A percentile compares a stretch with the other conserved stretches of the same genome.
These are phyloP conservation scores for Heliconius hewitsoni DNA, from an alignment of 1,140 invertebrate species.

Conservation along the genomic window DNA sequence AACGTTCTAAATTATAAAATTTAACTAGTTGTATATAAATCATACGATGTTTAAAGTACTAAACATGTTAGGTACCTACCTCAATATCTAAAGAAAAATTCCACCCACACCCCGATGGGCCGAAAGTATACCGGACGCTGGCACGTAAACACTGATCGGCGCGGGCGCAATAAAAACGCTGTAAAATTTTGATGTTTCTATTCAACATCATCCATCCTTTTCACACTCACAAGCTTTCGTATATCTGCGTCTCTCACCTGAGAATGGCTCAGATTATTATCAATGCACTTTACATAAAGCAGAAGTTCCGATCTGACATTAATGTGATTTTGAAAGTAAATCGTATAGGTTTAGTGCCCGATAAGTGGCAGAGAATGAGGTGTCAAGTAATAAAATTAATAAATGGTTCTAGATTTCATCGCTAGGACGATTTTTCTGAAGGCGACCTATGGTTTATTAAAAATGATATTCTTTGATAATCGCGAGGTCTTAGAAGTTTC, in stretches of 20 bases:
- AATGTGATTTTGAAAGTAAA: constrained; percentile 79
- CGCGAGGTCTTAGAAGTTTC: too few relatives aligned
- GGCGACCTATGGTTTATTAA: background rate
- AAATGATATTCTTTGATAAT: background rate
- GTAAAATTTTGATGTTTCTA: constrained; percentile 81
- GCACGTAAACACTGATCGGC: constrained; percentile 69
- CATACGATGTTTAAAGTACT: constrained; percentile 15
- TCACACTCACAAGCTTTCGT: constrained; percentile 36
- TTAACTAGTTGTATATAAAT: background rate
- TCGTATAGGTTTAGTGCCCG: constrained; percentile 73
- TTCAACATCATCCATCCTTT: constrained; percentile 55
- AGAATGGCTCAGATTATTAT: constrained; percentile 78
- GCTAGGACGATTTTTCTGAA: constrained; percentile 29
- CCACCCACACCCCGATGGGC: constrained; percentile 43
- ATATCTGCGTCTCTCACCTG: constrained; percentile 52
- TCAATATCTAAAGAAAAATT: constrained; percentile 45
- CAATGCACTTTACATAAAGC: constrained; percentile 81
- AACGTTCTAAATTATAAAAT: background rate
- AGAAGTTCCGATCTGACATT: constrained; percentile 77
- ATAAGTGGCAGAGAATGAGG: constrained; percentile 72
- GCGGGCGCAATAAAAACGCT: constrained; percentile 76
- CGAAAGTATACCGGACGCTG: constrained; percentile 64
- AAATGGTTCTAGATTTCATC: constrained; percentile 65
- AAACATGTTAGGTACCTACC: constrained; percentile 29
- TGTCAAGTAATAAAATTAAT: constrained; percentile 77